A percentile compares a stretch with the other conserved stretches of the same genome.
Conservation (phyloP, 2,113 vertebrate species). For the Brachypodius melanocephalos region DNA sequence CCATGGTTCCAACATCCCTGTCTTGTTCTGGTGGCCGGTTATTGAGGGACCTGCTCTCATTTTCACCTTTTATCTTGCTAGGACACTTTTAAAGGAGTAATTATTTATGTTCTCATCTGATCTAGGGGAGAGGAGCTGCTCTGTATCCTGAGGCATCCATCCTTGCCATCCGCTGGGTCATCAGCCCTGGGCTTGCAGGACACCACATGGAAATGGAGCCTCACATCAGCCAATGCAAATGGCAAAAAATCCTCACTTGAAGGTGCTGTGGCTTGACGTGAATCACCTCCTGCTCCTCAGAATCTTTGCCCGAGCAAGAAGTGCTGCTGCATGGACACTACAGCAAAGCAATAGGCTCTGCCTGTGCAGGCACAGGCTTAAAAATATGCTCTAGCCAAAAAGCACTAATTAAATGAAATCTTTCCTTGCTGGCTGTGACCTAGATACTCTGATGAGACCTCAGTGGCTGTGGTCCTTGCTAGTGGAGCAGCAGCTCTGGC, state of each 20-base stretch:
- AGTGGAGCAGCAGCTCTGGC: background rate
- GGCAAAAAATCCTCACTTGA: background rate
- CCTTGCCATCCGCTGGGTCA: accelerated
- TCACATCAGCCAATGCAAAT: background rate
- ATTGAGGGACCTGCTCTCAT: background rate
- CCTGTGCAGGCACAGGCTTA: background rate
- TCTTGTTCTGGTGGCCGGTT: background rate
- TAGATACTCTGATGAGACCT: background rate
- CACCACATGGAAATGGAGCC: background rate
- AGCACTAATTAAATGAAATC: background rate
- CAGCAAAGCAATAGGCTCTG: background rate
- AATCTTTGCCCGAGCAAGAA: background rate
- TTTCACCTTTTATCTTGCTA: background rate
- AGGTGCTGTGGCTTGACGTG: background rate
- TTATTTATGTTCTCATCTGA: background rate
- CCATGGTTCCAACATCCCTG: accelerated
- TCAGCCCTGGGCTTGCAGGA: background rate
- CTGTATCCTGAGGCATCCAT: accelerated
- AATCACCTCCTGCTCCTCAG: background rate
- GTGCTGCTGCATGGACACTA: accelerated
- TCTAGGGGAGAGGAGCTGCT: background rate
- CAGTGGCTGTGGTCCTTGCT: background rate
- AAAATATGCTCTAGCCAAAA: background rate
- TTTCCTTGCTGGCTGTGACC: background rate
- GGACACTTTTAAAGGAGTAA: background rate